Evolutionary conservation across 2,797 vertebrate genomes (phyloP).

Genomic region (Dermochelys coriacea): DNA sequence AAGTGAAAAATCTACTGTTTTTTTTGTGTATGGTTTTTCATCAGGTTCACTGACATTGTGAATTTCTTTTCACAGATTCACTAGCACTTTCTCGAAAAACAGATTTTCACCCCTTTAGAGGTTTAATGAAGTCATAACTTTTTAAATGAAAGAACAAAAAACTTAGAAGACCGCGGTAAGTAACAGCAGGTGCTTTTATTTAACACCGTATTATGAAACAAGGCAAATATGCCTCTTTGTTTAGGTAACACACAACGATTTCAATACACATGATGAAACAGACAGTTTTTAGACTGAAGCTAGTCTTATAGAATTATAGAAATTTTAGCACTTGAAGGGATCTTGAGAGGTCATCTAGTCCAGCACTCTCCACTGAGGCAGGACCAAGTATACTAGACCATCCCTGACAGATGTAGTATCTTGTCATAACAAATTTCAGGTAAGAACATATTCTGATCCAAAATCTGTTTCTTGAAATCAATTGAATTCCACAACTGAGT

Average conservation of each 20-base stretch:
- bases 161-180: not conserved
- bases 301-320: not conserved
- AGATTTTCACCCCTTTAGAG: not conserved
- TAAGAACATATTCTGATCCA: not conserved
- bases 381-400: not conserved
- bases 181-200: constrained; percentile 17
- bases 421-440: not conserved
- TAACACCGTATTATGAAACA: not conserved
- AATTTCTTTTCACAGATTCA: constrained; percentile 57
- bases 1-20: constrained; percentile 36
- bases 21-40: constrained; percentile 35
- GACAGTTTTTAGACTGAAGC: not conserved
- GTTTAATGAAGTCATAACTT: not conserved
- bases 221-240: not conserved
- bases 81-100: not conserved
- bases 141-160: not conserved
- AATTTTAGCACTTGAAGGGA: not conserved
- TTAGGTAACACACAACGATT: not conserved
- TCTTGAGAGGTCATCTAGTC: not conserved
- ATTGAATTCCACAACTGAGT: not conserved
- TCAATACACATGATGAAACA: not conserved
- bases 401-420: not conserved
- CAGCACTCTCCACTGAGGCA: not conserved
- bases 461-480: constrained; percentile 12
- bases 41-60: not conserved